Percentiles rank a stretch among this genome's conserved stretches.
Evolutionary conservation across 2,888 invertebrate species (phyloP).

Genomic region (Erynnis tages): DNA sequence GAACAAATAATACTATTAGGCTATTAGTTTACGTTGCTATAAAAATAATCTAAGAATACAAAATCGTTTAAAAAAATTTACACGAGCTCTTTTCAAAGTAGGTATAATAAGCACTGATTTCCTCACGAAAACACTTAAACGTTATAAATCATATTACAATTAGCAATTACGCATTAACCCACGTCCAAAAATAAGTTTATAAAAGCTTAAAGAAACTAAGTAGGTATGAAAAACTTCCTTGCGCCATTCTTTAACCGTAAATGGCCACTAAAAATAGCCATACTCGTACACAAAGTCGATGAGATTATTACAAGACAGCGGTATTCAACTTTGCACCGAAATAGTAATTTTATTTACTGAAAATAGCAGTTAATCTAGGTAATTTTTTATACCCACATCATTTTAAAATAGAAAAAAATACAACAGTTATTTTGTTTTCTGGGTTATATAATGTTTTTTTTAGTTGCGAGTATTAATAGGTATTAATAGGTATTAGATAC

Average conservation of each 20-base stretch:
- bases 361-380: too few species aligned
- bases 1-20: conserved; percentile 8
- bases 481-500: too few species aligned
- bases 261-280: conserved; percentile 47
- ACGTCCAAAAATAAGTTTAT: not conserved
- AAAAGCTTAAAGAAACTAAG: conserved; percentile 23
- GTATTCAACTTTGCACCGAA: not conserved
- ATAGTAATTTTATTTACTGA: not conserved
- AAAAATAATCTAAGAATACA: not conserved
- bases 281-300: conserved; percentile 57
- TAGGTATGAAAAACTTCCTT: conserved; percentile 32
- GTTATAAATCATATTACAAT: not conserved
- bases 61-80: not conserved
- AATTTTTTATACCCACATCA: too few species aligned
- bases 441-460: too few species aligned
- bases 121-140: not conserved
- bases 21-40: not conserved
- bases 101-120: not conserved
- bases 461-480: too few species aligned
- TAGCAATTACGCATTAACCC: conserved; percentile 9
- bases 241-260: conserved; percentile 38
- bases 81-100: not conserved
- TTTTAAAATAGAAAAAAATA: too few species aligned
- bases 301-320: conserved; percentile 54
- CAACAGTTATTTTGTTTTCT: too few species aligned